A percentile compares a stretch with the other conserved stretches of the same genome.
phyloP scores from a whole-genome alignment of 2,888 invertebrate genomes.

The Uloborus plumipes region DNA sequence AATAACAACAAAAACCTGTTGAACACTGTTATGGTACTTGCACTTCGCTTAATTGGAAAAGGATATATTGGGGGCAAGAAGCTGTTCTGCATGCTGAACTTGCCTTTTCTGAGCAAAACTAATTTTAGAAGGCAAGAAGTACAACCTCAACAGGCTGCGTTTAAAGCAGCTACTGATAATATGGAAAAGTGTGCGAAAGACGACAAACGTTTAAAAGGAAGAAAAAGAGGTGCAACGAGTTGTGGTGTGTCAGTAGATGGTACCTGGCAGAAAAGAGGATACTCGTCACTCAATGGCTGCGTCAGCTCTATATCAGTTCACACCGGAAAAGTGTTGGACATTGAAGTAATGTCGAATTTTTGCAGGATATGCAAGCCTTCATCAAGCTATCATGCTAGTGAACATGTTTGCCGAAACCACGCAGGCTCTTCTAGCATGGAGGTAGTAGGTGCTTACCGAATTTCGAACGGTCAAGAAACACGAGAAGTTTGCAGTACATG shows the following conservation, averaged over 20 bases:
- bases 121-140: background rate
- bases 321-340: background rate
- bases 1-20: background rate
- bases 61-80: background rate
- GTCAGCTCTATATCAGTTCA: constrained; percentile 13
- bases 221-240: background rate
- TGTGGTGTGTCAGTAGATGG: constrained; percentile 2
- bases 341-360: background rate
- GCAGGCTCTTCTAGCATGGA: constrained; percentile 18
- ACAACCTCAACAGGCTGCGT: background rate
- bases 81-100: background rate
- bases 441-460: background rate
- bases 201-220: background rate
- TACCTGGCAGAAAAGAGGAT: background rate
- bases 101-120: constrained; percentile 4
- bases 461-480: background rate
- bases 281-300: constrained; percentile 10
- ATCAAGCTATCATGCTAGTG: too few species aligned
- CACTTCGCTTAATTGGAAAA: constrained; percentile 4
- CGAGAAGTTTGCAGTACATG: background rate
- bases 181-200: constrained; percentile 3
- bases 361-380: background rate
- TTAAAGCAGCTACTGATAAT: constrained; percentile 12
- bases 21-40: background rate
- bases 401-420: background rate